A percentile compares a stretch with the other conserved stretches of the same genome.
phyloP scores from a whole-genome alignment of 2,113 vertebrate genomes.

The Tetraodon nigroviridis region DNA sequence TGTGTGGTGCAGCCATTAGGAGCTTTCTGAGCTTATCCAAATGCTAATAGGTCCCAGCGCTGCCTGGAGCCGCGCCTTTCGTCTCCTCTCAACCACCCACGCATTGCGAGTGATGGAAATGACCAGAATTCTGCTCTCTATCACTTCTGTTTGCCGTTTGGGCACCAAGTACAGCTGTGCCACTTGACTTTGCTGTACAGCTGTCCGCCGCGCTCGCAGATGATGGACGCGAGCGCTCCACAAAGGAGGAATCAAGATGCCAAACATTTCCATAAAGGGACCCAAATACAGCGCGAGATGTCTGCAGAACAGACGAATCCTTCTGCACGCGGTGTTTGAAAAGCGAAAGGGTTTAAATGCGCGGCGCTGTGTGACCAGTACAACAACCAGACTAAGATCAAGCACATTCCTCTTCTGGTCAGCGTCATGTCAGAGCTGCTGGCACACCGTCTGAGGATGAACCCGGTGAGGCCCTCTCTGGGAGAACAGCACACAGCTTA shows the following conservation, averaged over 20 bases:
- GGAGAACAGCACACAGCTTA: conserved; percentile 39
- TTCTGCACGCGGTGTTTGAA: conserved; percentile 52
- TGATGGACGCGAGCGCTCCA: conserved; percentile 34
- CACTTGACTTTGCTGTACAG: conserved; percentile 67
- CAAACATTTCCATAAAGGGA: conserved; percentile 64
- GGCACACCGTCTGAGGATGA: conserved; percentile 47
- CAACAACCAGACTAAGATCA: conserved; percentile 54
- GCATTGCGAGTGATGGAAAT: conserved; percentile 58
- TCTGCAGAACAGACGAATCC: conserved; percentile 58
- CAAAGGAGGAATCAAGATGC: conserved; percentile 50
- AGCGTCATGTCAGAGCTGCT: conserved; percentile 35
- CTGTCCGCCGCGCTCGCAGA: conserved; percentile 57
- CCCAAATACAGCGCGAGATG: conserved; percentile 56
- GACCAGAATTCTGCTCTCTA: conserved; percentile 56
- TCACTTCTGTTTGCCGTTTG: conserved; percentile 43
- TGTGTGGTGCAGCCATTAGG: conserved; percentile 61
- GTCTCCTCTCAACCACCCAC: conserved; percentile 68
- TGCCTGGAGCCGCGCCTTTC: conserved; percentile 61
- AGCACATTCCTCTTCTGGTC: conserved; percentile 51
- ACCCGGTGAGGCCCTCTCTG: conserved; percentile 40
- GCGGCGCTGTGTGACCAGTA: conserved; percentile 51
- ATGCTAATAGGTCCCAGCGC: conserved; percentile 74
- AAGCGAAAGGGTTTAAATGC: conserved; percentile 61
- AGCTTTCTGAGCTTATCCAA: conserved; percentile 70
- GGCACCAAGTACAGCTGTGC: conserved; percentile 60